Evolutionary conservation across 2,888 invertebrate species (phyloP).

Genomic region (Molorchus minor): DNA sequence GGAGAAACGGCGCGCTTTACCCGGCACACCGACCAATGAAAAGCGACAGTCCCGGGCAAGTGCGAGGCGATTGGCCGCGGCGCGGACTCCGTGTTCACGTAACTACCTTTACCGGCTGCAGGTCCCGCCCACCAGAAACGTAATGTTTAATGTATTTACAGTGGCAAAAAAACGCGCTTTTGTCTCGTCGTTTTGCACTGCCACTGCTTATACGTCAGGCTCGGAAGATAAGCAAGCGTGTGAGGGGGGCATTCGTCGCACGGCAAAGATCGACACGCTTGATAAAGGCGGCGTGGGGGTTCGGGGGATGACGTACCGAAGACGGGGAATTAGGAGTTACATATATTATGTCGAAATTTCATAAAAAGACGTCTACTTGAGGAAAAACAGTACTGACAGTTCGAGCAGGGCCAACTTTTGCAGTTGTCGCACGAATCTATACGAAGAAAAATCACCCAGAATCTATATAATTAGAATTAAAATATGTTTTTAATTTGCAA

Average conservation of each 20-base stretch:
- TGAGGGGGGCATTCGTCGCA: conserved; percentile 19
- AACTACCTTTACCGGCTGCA: conserved; percentile 56
- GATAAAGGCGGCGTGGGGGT: no score
- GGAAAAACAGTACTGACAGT: no score
- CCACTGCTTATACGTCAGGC: conserved; percentile 57
- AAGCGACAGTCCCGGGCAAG: conserved; percentile 19
- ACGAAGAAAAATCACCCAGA: no score
- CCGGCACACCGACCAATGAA: conserved; percentile 42
- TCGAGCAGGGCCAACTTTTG: no score
- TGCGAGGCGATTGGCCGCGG: conserved; percentile 45
- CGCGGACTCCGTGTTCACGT: conserved; percentile 46
- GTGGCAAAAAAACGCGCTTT: conserved; percentile 56
- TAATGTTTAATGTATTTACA: conserved; percentile 61
- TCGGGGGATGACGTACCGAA: no score
- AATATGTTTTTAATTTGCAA: no score
- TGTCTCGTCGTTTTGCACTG: conserved; percentile 53
- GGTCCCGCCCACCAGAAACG: conserved; percentile 55
- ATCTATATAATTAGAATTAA: no score
- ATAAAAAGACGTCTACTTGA: no score
- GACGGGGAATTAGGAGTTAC: no score
- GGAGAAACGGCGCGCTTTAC: conserved; percentile 24
- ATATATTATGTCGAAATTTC: no score
- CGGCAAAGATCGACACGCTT: no score
- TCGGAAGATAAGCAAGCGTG: conserved; percentile 27
- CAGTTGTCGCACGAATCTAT: no score